Evolutionary conservation across 2,113 vertebrate genomes (phyloP).

Genomic region (Oceanites oceanicus): DNA sequence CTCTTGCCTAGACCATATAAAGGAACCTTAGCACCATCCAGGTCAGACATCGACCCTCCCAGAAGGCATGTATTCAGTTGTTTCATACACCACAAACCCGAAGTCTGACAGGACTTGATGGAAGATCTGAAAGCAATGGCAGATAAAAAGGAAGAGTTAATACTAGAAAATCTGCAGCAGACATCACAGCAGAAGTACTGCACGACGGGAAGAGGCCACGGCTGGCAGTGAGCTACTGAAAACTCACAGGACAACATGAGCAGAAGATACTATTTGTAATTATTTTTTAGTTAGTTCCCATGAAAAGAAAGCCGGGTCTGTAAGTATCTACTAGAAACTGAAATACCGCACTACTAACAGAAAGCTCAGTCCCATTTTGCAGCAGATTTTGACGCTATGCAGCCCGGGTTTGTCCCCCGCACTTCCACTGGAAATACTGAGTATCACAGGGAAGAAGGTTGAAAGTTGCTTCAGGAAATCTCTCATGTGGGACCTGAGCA

Average conservation of each 20-base stretch:
- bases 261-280: background rate
- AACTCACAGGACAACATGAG: background rate
- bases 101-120: background rate
- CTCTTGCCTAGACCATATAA: background rate
- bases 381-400: rapidly evolving
- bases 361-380: background rate
- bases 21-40: background rate
- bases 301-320: background rate
- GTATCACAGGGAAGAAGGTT: background rate
- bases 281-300: background rate
- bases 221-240: background rate
- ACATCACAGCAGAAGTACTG: background rate
- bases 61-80: background rate
- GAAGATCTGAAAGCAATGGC: background rate
- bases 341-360: background rate
- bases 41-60: background rate
- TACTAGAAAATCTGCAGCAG: background rate
- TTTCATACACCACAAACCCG: background rate
- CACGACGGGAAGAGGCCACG: background rate
- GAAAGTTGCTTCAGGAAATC: background rate
- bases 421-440: background rate
- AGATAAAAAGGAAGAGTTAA: background rate
- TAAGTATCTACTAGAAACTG: background rate
- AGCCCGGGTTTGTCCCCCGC: background rate
- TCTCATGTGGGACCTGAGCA: background rate